Evolutionary conservation across 2,113 vertebrate species (phyloP), one percentile per base, ranked within the genome.

Genomic region (Myotis lucifugus): DNA sequence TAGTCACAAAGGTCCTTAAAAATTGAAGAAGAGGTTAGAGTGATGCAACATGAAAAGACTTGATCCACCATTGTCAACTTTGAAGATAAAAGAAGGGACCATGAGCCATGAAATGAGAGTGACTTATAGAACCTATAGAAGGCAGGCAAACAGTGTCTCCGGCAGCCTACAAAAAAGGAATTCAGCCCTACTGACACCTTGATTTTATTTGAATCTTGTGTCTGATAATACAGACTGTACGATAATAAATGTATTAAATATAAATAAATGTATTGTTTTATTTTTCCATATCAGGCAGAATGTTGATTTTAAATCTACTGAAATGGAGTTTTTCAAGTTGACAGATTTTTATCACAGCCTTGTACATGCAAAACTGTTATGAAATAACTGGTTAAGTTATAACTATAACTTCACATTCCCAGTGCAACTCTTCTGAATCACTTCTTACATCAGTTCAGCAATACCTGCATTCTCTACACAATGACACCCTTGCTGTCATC

Each of bases 361-460:
- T 93, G 73, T 61, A 48, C 46, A 77, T 73, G 59, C 11, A 86
- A 21, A 66, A 74, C 21, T 42, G 15, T 73, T 77, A 29, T 79
- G 70, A 87, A 86, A 85, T 52, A 84, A 64, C 7, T 37, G 59
- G 76, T 32, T 61, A 97, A 67, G 64, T 92, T 84, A 37, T 61
- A 27, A 87, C 54, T 78, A 14, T 59, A 54, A 95, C 66, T 59
- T 87, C 70, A 15, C 54, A 94, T 15, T 79, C 86, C 10, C 4
- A 91, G 77, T 59, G 50, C 92, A 52, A 34, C 61, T 85, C 76
- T 56, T 92, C 59, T 18, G 67, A 73, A 79, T 72, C 88, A 67
- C 46, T 93, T 59, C 56, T 37, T 48, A 54, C 3, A 67, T 18
- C 48, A 84, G 87, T 23, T 61, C 59, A 17, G 0, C 0, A 4